Percentiles rank a stretch among this genome's conserved stretches.
Evolutionary conservation across 2,888 invertebrate species (phyloP).

Genomic region (Diarsia brunnea): DNA sequence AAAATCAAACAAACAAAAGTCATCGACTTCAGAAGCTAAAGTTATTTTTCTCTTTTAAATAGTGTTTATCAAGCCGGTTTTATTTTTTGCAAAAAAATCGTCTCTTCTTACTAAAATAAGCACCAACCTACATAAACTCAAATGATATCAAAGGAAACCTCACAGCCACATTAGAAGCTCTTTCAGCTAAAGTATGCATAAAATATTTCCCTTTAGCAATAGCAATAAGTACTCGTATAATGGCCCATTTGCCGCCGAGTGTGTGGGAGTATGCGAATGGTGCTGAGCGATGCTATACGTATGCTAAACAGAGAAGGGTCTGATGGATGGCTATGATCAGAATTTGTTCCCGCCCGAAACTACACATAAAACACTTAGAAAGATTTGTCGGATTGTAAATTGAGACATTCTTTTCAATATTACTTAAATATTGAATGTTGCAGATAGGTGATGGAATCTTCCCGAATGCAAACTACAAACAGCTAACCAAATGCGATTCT

Average conservation of each 20-base stretch:
- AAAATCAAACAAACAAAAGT: no score
- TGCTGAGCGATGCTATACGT: slow-evolving; percentile 81
- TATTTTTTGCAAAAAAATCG: no score
- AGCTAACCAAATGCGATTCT: neutral
- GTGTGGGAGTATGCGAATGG: slow-evolving; percentile 70
- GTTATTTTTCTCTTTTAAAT: no score
- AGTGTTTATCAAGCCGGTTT: no score
- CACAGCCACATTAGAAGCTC: slow-evolving; percentile 34
- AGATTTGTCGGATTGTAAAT: slow-evolving; percentile 25
- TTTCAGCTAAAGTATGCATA: slow-evolving; percentile 54
- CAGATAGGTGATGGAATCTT: neutral
- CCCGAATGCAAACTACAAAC: no score
- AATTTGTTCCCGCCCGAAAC: slow-evolving; percentile 66
- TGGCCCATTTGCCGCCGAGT: slow-evolving; percentile 62
- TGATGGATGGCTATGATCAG: slow-evolving; percentile 75
- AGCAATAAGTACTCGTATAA: slow-evolving; percentile 64
- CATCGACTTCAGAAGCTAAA: no score
- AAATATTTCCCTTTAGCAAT: slow-evolving; percentile 59
- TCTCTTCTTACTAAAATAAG: neutral
- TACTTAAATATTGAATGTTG: neutral
- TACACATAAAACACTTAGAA: slow-evolving; percentile 29
- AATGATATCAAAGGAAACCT: slow-evolving; percentile 25
- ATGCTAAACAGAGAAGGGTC: slow-evolving; percentile 81
- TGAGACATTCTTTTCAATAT: slow-evolving; percentile 9
- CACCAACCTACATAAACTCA: neutral